These are phyloP conservation scores for Anaspis maculata DNA, from an alignment of 2,888 invertebrate genomes.

Conservation along the genomic window DNA sequence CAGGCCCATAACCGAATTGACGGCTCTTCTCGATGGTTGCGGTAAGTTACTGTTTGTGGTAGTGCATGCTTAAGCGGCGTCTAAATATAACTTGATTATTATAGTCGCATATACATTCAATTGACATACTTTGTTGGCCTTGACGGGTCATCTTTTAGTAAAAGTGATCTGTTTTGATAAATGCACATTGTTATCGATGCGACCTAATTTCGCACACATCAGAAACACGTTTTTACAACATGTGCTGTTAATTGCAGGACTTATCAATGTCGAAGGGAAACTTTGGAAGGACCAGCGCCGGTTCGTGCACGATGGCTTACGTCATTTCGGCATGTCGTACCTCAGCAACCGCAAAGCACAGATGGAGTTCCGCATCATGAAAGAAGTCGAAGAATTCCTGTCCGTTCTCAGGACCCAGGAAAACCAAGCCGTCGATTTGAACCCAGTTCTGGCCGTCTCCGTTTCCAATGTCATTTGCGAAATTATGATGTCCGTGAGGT, in stretches of 20 bases:
- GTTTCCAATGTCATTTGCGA: constrained; percentile 88
- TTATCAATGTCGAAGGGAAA: constrained; percentile 80
- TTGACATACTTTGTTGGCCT: constrained; percentile 37
- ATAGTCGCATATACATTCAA: constrained; percentile 25
- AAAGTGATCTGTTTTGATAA: constrained; percentile 25
- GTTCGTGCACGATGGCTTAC: constrained; percentile 77
- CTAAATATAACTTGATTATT: constrained; percentile 15
- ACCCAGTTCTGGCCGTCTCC: constrained; percentile 67
- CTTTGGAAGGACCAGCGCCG: constrained; percentile 86
- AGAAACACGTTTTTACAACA: not conserved
- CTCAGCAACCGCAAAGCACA: constrained; percentile 70
- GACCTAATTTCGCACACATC: too few species aligned
- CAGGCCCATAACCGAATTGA: constrained; percentile 78
- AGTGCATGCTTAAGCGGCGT: constrained; percentile 2
- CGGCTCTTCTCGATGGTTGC: constrained; percentile 78
- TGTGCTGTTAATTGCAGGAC: constrained; percentile 51
- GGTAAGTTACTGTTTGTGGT: constrained; percentile 70
- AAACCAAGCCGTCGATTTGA: constrained; percentile 65
- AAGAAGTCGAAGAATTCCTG: constrained; percentile 70
- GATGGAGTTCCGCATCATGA: constrained; percentile 79
- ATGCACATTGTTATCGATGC: constrained; percentile 12
- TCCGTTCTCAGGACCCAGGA: constrained; percentile 54
- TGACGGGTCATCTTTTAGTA: constrained; percentile 36
- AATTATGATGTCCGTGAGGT: constrained; percentile 81
- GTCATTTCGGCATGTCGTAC: constrained; percentile 83